These are phyloP conservation scores for Diplodus sargus DNA, from an alignment of 2,797 vertebrate genomes.

Conservation along the genomic window DNA sequence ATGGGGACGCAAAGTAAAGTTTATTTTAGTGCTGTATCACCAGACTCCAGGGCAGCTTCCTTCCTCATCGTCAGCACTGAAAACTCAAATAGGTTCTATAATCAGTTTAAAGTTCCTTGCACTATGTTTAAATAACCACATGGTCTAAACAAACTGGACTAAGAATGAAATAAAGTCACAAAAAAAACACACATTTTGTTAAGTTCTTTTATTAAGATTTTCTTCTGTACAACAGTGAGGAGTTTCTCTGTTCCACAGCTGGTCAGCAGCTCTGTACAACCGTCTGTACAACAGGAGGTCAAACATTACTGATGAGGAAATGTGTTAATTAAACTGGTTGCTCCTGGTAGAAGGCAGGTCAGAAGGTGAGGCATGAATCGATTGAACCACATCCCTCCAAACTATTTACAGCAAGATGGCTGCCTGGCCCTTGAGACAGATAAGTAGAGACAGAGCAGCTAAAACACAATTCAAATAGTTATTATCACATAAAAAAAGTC, in stretches of 20 bases:
- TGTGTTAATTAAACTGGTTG: constrained; percentile 39
- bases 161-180: background rate
- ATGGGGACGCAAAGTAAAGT: too few species aligned
- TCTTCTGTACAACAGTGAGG: constrained; percentile 68
- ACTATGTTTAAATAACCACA: background rate
- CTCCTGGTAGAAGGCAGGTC: constrained; percentile 49
- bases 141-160: background rate
- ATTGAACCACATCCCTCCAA: constrained; percentile 13
- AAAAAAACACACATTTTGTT: constrained; percentile 32
- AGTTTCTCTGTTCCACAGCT: constrained; percentile 61
- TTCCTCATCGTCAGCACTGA: too few species aligned
- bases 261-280: constrained; percentile 67
- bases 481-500: constrained; percentile 50
- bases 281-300: constrained; percentile 65
- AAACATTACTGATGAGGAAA: constrained; percentile 48
- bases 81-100: too few species aligned
- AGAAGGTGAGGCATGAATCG: constrained; percentile 31
- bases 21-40: too few species aligned
- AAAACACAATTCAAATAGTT: constrained; percentile 44
- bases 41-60: too few species aligned
- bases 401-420: constrained; percentile 62
- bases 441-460: constrained; percentile 37
- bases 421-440: constrained; percentile 43
- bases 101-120: too few species aligned
- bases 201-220: constrained; percentile 75